Conservation (phyloP, 2,888 invertebrate genomes). For the Spodoptera exigua region DNA sequence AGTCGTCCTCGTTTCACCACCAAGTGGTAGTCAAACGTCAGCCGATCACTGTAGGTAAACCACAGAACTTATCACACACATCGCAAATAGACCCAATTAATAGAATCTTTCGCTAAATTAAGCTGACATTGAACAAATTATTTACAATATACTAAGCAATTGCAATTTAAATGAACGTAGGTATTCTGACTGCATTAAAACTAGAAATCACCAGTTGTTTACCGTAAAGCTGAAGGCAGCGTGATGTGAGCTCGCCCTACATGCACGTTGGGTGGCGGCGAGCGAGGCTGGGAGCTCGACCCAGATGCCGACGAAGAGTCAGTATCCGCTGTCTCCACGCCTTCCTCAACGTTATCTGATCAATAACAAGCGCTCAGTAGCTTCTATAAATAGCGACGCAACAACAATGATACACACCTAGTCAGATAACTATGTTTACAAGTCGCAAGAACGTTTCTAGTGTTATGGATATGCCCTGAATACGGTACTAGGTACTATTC, state of each 20-base stretch:
- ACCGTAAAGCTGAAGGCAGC: constrained; percentile 80
- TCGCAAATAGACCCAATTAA: too few relatives aligned
- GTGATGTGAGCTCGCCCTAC: constrained; percentile 77
- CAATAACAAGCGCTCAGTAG: constrained; percentile 16
- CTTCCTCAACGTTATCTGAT: constrained; percentile 60
- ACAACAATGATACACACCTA: constrained; percentile 3
- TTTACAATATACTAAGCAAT: too few relatives aligned
- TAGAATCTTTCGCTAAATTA: too few relatives aligned
- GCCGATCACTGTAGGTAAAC: constrained; percentile 73
- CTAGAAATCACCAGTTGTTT: constrained; percentile 32
- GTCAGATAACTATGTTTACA: neutral
- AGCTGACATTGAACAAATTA: too few relatives aligned
- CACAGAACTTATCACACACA: neutral
- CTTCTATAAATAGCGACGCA: neutral
- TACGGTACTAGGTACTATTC: constrained; percentile 13
- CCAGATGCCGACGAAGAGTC: constrained; percentile 83
- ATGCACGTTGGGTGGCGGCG: constrained; percentile 73
- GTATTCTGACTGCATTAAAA: too few relatives aligned
- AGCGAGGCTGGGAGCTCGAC: constrained; percentile 75
- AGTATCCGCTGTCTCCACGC: constrained; percentile 80
- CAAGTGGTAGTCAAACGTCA: constrained; percentile 86
- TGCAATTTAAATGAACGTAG: too few relatives aligned
- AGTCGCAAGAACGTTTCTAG: neutral
- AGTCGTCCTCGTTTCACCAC: constrained; percentile 84
- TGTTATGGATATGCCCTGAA: constrained; percentile 19